Evolutionary conservation across 2,797 vertebrate species (phyloP).

Genomic region (Danio choprae): DNA sequence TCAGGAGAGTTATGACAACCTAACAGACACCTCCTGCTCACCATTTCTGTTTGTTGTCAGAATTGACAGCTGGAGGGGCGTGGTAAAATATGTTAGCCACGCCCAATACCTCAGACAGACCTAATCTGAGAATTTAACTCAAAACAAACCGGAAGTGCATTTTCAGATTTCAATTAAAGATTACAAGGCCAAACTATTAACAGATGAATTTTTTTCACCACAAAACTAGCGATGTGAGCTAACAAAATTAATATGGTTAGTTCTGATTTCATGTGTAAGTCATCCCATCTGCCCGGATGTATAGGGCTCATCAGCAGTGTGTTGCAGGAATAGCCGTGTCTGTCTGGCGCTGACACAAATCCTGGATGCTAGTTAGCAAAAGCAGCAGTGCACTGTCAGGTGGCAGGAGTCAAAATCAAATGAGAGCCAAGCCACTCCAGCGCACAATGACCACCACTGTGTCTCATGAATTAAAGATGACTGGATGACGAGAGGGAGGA

Average conservation of each 20-base stretch:
- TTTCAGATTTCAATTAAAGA: too few relatives aligned
- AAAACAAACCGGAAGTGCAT: too few relatives aligned
- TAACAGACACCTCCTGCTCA: too few relatives aligned
- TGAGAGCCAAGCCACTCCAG: constrained; percentile 52
- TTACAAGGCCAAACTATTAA: too few relatives aligned
- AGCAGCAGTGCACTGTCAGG: constrained; percentile 50
- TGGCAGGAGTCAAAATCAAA: constrained; percentile 64
- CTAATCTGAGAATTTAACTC: too few relatives aligned
- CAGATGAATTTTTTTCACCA: too few relatives aligned
- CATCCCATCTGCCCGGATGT: not conserved
- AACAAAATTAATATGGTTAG: too few relatives aligned
- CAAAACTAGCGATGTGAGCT: too few relatives aligned
- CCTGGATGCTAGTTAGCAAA: constrained; percentile 56
- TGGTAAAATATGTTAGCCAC: too few relatives aligned
- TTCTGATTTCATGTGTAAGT: too few relatives aligned
- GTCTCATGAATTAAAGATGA: constrained; percentile 71
- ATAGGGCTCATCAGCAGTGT: constrained; percentile 29
- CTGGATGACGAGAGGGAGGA: constrained; percentile 38
- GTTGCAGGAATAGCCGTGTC: constrained; percentile 34
- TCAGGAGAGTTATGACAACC: too few relatives aligned
- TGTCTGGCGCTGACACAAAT: constrained; percentile 37
- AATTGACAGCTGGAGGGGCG: not conserved
- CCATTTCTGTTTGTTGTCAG: not conserved
- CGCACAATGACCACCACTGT: constrained; percentile 61
- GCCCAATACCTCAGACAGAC: too few relatives aligned